Base-by-base conservation (phyloP, 2,797 vertebrate genomes). In the Gymnothorax reevesii region DNA sequence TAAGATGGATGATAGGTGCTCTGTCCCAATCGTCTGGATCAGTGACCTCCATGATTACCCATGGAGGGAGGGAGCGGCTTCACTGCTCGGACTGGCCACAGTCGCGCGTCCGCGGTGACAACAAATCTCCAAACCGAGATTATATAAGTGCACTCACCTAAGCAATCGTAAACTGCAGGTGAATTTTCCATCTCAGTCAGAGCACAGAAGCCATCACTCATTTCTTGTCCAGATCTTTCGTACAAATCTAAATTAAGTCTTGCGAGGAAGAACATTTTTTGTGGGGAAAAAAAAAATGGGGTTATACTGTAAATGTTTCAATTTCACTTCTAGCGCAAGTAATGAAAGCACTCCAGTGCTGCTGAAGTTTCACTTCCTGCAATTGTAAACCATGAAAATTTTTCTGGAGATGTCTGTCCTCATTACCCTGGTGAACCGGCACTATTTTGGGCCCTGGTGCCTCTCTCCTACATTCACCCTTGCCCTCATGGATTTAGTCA, bases 1-100 rank as follows among this genome's bases (percentile, higher is more conserved):
- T 79, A 20, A 79, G 75, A 79, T 79, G 75, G 75, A 79, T 79
- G 75, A 4, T 22, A 54, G 42, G 17, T 79, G 75, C 49, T 79
- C 20, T 4, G n/a, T 79, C 49, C 75, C 75, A 79, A 79, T 79
- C 22, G 75, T 42, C 75, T 79, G 75, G 42, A 52, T 79, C 75
- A 79, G 17, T 79, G 75, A 54, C 75, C 75, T 79, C 42, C 49
- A 52, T 54, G 49, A 79, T 54, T 52, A 52, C 49, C 75, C 71
- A 75, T 33, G 1, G 71, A 42, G 33, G 12, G 71, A 75, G 8
- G 33, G 69, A 9, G 10, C 33, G 7, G 75, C 49, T 22, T 79
- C 22, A 54, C 75, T 79, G 2, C 52, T 17, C 42, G 52, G 73
- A 9, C 13, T 2, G 13, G 69, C 7, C 49, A 3, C 42, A 52